Percentiles rank a stretch among this genome's conserved stretches.
phyloP scores from a whole-genome alignment of 2,113 vertebrate species.

The Seriola dumerili region DNA sequence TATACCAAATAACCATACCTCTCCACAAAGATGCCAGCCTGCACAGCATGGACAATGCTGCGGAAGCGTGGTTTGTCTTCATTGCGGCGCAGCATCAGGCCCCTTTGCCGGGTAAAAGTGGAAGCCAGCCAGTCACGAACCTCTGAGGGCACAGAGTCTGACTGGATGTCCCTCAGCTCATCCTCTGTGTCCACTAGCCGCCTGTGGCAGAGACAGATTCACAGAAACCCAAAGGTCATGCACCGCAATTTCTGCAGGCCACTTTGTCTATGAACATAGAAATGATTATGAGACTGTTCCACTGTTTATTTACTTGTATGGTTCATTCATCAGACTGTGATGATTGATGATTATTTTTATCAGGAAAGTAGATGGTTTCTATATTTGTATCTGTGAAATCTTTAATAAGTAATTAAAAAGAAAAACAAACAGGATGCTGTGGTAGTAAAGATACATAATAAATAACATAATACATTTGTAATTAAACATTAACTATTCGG shows the following conservation, averaged over 20 bases:
- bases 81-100: conserved; percentile 88
- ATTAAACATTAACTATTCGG: too few relatives aligned
- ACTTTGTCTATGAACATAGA: background rate
- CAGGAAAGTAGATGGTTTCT: background rate
- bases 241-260: background rate
- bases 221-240: background rate
- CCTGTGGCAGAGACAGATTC: conserved; percentile 73
- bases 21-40: conserved; percentile 98
- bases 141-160: conserved; percentile 94
- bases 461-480: too few relatives aligned
- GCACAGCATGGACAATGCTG: conserved; percentile 95
- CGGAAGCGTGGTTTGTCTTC: conserved; percentile 95
- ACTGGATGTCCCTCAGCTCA: conserved; percentile 94
- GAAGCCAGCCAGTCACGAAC: conserved; percentile 97
- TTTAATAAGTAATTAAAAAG: too few relatives aligned
- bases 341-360: background rate
- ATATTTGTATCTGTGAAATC: too few relatives aligned
- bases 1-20: conserved; percentile 82
- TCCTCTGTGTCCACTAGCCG: conserved; percentile 91
- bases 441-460: too few relatives aligned
- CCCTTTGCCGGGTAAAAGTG: conserved; percentile 95
- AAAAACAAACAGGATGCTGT: too few relatives aligned
- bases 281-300: background rate
- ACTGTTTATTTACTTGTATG: too few relatives aligned
- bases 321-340: background rate